Evolutionary conservation across 2,797 vertebrate genomes (phyloP).

Genomic region (Channa striata): DNA sequence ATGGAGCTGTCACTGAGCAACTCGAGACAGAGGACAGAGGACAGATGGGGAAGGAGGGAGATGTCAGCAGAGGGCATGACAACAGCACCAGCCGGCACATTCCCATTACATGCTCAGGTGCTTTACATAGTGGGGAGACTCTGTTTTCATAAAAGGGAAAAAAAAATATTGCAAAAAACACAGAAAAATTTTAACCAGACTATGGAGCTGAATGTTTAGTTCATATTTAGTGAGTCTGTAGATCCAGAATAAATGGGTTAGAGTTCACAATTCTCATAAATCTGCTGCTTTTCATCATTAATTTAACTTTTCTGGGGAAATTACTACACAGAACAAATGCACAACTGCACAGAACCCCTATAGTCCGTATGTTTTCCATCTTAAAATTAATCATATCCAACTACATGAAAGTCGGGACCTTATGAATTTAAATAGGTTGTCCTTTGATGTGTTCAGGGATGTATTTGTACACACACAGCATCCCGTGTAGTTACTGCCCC

Average conservation of each 20-base stretch:
- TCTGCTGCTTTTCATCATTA: not conserved
- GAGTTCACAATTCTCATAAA: not conserved
- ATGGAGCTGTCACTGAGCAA: conserved; percentile 66
- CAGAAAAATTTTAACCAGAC: conserved; percentile 2
- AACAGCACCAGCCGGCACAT: conserved; percentile 56
- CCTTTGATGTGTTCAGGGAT: too few relatives aligned
- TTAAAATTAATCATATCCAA: too few relatives aligned
- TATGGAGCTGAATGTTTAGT: not conserved
- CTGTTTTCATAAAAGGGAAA: conserved; percentile 20
- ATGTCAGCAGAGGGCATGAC: conserved; percentile 61
- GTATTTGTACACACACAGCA: not conserved
- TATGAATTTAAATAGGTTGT: too few relatives aligned
- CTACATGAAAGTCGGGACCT: too few relatives aligned
- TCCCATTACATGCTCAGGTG: conserved; percentile 67
- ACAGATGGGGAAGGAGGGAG: conserved; percentile 62
- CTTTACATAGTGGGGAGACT: conserved; percentile 25
- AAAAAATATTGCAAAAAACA: conserved; percentile 16
- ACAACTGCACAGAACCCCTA: too few relatives aligned
- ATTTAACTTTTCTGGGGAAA: not conserved
- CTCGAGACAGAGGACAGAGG: conserved; percentile 57
- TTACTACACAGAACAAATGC: not conserved
- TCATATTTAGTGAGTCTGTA: not conserved
- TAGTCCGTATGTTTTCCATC: too few relatives aligned
- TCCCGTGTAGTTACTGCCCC: not conserved
- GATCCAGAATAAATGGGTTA: conserved; percentile 15